Conservation (phyloP, 2,888 invertebrate species). For the Drosophila kanekoi region DNA sequence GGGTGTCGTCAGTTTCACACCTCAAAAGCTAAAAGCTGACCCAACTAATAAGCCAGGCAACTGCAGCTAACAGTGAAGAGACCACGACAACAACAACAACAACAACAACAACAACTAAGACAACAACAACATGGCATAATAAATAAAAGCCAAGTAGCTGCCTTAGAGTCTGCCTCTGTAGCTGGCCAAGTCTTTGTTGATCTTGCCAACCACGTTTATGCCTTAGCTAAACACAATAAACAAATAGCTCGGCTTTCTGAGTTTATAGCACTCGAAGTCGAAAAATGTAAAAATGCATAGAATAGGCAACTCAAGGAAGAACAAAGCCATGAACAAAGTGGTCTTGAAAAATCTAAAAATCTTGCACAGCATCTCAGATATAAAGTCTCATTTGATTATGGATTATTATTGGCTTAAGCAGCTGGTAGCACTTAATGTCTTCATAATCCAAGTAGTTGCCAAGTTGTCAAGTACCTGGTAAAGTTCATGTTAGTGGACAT, state of each 20-base stretch:
- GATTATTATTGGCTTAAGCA: neutral
- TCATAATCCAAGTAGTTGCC: neutral
- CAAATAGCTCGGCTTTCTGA: neutral
- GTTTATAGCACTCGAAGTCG: neutral
- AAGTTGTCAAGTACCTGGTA: neutral
- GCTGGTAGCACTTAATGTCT: no score
- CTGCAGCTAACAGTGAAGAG: constrained; percentile 51
- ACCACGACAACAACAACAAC: constrained; percentile 37
- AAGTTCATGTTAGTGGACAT: neutral
- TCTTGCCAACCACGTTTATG: constrained; percentile 30
- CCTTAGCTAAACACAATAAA: constrained; percentile 23
- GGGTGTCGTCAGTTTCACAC: constrained; percentile 61
- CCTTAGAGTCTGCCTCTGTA: constrained; percentile 64
- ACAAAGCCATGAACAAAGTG: no score
- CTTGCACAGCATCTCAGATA: no score
- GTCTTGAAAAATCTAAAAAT: no score
- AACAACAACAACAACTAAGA: constrained; percentile 27
- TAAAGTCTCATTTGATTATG: no score
- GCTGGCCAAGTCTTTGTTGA: constrained; percentile 27
- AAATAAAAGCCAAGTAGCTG: constrained; percentile 80
- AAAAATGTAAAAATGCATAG: neutral
- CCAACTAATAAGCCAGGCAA: constrained; percentile 72
- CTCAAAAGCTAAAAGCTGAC: constrained; percentile 65
- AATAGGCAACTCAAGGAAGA: no score
- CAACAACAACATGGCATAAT: constrained; percentile 72